A percentile compares a stretch with the other conserved stretches of the same genome.
Evolutionary conservation across 2,113 vertebrate species (phyloP).

Genomic region (Lepisosteus osseus): DNA sequence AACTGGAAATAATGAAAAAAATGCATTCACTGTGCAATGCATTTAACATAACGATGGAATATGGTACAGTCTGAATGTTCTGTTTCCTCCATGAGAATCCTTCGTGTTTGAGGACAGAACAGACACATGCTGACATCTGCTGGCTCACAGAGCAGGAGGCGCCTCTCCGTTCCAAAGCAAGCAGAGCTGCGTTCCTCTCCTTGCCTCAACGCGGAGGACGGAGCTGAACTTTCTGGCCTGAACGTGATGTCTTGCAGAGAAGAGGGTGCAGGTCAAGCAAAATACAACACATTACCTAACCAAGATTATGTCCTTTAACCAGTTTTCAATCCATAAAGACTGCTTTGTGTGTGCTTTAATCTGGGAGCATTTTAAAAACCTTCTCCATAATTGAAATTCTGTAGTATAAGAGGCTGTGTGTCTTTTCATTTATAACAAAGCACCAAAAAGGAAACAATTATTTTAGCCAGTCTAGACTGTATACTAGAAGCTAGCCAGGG

Average conservation of each 20-base stretch:
- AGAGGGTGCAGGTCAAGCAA: neutral
- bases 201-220: neutral
- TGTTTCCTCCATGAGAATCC: slow-evolving; percentile 22
- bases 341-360: slow-evolving; percentile 16
- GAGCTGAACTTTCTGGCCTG: no score
- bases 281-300: neutral
- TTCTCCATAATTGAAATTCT: slow-evolving; percentile 31
- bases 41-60: no score
- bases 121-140: slow-evolving; percentile 63
- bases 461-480: slow-evolving; percentile 35
- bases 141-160: slow-evolving; percentile 25
- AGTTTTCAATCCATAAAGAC: neutral
- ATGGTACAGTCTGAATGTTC: no score
- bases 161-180: no score
- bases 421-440: slow-evolving; percentile 29
- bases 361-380: slow-evolving; percentile 30
- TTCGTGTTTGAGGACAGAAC: slow-evolving; percentile 21
- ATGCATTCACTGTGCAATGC: no score
- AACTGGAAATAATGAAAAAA: no score
- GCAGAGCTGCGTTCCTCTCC: no score
- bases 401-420: slow-evolving; percentile 15
- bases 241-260: neutral
- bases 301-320: neutral
- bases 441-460: slow-evolving; percentile 43
- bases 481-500: slow-evolving; percentile 52